A percentile compares a stretch with the other conserved stretches of the same genome.
Evolutionary conservation across 2,113 vertebrate species (phyloP).

Genomic region (Ictalurus punctatus): DNA sequence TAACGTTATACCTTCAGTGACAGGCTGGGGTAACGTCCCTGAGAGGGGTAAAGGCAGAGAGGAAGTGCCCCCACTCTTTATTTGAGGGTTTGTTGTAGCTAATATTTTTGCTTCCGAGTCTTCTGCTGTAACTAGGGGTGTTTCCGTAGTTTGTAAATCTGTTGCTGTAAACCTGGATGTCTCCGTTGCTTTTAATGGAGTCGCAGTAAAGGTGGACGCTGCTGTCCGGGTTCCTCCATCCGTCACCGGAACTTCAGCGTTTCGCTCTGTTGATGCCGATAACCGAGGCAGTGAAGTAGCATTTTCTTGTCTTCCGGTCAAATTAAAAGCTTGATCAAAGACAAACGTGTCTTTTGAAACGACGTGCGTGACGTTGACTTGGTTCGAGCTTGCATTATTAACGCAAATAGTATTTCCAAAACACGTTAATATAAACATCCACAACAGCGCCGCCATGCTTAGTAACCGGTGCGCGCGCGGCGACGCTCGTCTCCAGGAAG

Average conservation of each 20-base stretch:
- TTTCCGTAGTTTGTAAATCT: background rate
- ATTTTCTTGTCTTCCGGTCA: background rate
- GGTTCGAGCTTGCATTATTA: background rate
- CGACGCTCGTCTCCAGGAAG: constrained; percentile 44
- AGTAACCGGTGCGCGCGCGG: constrained; percentile 16
- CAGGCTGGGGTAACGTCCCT: constrained; percentile 40
- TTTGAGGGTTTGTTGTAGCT: background rate
- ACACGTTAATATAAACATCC: constrained; percentile 20
- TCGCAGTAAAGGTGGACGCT: background rate
- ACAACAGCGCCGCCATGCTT: constrained; percentile 45
- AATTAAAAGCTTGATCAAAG: constrained; percentile 4
- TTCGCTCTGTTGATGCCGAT: constrained; percentile 1
- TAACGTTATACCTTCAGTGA: constrained; percentile 42
- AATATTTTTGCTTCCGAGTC: background rate
- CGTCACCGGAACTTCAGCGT: background rate
- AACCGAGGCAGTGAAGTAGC: background rate
- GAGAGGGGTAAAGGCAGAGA: constrained; percentile 46
- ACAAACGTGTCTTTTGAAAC: constrained; percentile 25
- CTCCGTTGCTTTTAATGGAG: background rate
- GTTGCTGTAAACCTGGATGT: background rate
- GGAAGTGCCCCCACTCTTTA: background rate
- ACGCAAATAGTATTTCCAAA: background rate
- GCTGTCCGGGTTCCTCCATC: background rate
- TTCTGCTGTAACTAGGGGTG: background rate
- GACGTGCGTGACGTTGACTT: constrained; percentile 3